These are phyloP conservation scores for Piprites chloris DNA, from an alignment of 2,113 vertebrate genomes.

Conservation along the genomic window DNA sequence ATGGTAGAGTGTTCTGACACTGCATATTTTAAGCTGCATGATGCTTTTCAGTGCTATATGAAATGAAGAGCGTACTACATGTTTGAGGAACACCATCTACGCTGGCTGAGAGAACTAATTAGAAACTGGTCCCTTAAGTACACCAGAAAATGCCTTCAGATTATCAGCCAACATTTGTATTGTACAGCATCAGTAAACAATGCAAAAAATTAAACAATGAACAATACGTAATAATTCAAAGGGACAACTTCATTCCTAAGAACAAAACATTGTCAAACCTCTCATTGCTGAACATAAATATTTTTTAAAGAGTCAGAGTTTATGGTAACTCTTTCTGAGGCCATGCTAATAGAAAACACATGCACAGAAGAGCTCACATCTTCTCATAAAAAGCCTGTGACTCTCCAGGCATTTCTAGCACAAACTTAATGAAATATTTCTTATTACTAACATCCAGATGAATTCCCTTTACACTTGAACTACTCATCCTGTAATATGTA, in stretches of 20 bases:
- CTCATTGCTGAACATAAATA: not conserved
- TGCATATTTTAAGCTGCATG: not conserved
- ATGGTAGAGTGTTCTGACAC: conserved; percentile 22
- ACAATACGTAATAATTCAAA: not conserved
- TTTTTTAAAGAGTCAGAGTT: not conserved
- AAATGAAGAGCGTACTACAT: not conserved
- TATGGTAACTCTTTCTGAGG: conserved; percentile 1
- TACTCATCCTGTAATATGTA: not conserved
- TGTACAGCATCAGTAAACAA: not conserved
- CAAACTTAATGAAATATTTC: not conserved
- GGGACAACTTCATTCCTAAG: not conserved
- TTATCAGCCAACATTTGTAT: not conserved
- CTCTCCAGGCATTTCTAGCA: not conserved
- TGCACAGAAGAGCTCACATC: not conserved
- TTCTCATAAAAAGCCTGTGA: not conserved
- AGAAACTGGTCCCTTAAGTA: not conserved
- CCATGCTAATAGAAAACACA: not conserved
- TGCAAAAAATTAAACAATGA: not conserved
- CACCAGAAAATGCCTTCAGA: not conserved
- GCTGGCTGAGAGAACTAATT: not conserved
- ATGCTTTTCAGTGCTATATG: not conserved
- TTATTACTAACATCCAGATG: not conserved
- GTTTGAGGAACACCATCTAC: not conserved
- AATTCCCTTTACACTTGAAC: not conserved
- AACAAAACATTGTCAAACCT: not conserved